Base-by-base conservation (phyloP, 2,797 vertebrate species). In the Melanotaenia parkinsoni region DNA sequence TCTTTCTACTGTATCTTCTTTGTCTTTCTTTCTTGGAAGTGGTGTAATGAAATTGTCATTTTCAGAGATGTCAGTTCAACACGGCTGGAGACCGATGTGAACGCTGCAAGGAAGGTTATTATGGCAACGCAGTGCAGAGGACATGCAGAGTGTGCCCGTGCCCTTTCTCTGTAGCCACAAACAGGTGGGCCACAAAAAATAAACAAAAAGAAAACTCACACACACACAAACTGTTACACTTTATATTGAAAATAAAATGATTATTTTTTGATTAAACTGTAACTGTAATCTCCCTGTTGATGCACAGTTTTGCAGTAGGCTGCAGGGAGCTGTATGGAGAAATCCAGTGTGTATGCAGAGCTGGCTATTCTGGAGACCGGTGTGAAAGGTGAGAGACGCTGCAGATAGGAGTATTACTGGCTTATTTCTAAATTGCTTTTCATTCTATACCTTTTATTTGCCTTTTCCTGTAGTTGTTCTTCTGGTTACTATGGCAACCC, bases 401-500 rank as follows among this genome's bases (percentile, higher is more conserved):
- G 32, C 32, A 22, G 59, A 45, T 53, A 20, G 4, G 3, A 70
- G 37, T 40, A 33, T 4, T 56, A 24, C 10, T 7, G 18, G 1
- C 0, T 66, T 38, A 28, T 67, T 72, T 47, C 5, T 37, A 26
- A 70, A 65, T 53, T 68, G 13, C 13, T 35, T 10, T 16, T n/a
- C 43, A 24, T 62, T 83, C 4, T 37, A 16, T 35, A 20, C 30
- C 65, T 63, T 57, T 59, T 30, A 7, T 81, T 45, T 79, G 11
- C 76, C 63, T 67, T 28, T 83, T 83, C 68, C 38, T 65, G 12
- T 84, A 99, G 98, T 26, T 99, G 98, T 93, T 96, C 96, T 75
- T 90, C 95, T 1, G 98, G 98, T 78, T 99, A 96, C 90, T 99
- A 96, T 76, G 98, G 98, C 11, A 93, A 97, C 76, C 98, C 98